Evolutionary conservation across 1,140 invertebrate species (phyloP).

Genomic region (Limonius californicus): DNA sequence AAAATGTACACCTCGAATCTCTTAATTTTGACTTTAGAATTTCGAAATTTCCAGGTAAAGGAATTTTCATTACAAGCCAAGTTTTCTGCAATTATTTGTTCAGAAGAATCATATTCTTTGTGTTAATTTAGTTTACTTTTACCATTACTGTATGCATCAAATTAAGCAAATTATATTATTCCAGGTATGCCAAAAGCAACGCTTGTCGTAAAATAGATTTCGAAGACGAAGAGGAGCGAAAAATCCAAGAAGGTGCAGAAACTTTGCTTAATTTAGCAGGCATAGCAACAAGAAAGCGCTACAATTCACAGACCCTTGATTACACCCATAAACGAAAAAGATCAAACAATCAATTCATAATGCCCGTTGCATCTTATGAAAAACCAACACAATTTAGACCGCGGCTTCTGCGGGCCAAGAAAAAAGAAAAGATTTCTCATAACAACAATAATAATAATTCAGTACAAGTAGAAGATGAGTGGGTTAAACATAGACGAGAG

Average conservation of each 20-base stretch:
- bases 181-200: conserved; percentile 30
- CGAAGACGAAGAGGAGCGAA: conserved; percentile 69
- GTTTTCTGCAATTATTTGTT: too few relatives aligned
- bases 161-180: too few relatives aligned
- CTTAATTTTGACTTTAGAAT: too few relatives aligned
- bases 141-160: too few relatives aligned
- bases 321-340: conserved; percentile 20
- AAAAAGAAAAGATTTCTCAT: conserved; percentile 33
- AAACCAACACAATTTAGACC: conserved; percentile 39
- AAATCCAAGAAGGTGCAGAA: conserved; percentile 75
- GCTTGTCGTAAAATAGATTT: conserved; percentile 42
- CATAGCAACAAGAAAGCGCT: conserved; percentile 36
- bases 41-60: too few relatives aligned
- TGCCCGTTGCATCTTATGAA: conserved; percentile 27
- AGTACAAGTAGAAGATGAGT: conserved; percentile 36
- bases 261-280: conserved; percentile 71
- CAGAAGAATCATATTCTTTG: too few relatives aligned
- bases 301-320: conserved; percentile 27
- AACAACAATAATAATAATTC: conserved; percentile 39
- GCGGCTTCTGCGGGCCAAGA: conserved; percentile 39
- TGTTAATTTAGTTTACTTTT: too few relatives aligned
- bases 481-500: conserved; percentile 41
- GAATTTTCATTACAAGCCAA: too few relatives aligned
- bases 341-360: conserved; percentile 21
- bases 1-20: too few relatives aligned